Evolutionary conservation across 2,797 vertebrate genomes (phyloP).

Genomic region (Miichthys miiuy): DNA sequence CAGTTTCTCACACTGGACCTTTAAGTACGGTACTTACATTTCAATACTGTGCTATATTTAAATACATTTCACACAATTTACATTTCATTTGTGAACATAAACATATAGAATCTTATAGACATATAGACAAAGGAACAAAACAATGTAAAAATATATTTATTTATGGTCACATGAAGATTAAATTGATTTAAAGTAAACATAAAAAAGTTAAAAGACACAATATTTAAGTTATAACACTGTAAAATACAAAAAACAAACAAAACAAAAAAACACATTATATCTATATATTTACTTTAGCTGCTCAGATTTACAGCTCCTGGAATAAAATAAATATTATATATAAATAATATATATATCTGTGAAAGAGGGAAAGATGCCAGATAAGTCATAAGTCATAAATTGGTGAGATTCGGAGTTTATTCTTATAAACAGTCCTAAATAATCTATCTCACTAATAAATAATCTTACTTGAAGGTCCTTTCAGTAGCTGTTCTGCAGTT

Average conservation of each 20-base stretch:
- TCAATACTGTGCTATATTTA: background rate
- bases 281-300: background rate
- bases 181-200: no score
- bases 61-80: background rate
- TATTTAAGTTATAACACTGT: background rate
- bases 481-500: constrained; percentile 1
- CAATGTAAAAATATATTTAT: background rate
- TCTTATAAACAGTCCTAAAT: background rate
- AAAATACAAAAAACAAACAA: no score
- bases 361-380: background rate
- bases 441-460: background rate
- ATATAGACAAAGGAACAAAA: background rate
- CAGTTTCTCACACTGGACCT: no score
- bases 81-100: background rate
- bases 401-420: background rate
- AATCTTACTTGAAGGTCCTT: background rate
- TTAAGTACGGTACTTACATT: background rate
- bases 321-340: background rate
- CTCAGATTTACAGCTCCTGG: background rate
- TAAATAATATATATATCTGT: background rate
- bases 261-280: no score
- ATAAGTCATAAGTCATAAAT: background rate
- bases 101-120: no score
- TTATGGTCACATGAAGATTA: no score
- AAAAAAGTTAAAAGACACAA: background rate